Evolutionary conservation across 2,888 invertebrate genomes (phyloP), one percentile per base, ranked within the genome.

Genomic region (Volucella bombylans): DNA sequence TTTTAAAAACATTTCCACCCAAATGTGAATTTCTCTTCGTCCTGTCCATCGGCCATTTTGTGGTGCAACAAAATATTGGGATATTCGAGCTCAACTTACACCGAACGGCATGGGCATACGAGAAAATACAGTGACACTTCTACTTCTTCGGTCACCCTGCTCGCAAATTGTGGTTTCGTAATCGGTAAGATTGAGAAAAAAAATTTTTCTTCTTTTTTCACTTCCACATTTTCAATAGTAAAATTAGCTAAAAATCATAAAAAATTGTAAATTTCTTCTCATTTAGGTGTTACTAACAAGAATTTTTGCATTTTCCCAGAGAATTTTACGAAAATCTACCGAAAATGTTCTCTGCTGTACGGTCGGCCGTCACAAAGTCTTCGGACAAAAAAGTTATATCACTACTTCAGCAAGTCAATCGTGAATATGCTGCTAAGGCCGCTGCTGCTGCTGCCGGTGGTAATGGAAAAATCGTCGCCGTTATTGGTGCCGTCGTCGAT

Each of bases 401-500:
- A n/a, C n/a, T n/a, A n/a, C n/a, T n/a, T n/a, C n/a, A n/a, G n/a
- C n/a, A n/a, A n/a, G n/a, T n/a, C n/a, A 88, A 89, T 82, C 90
- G 90, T 23, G 88, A 89, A 39, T 87, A 89, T 88, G 90, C 89
- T 69, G 90, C 89, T 15, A 90, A 90, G 82, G 89, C 89, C 64
- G 90, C 89, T 74, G 89, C 87, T 43, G 88, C 87, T 39, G 88
- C 88, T 57, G 89, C 87, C 50, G 89, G 71, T 54, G 88, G 83
- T 81, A 90, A 89, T 73, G 90, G 90, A 43, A 90, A 87, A 72
- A 87, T 99, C 87, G 97, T 98, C 50, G 98, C 96, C 88, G 98
- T 99, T 72, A 99, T 99, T 90, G 98, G 98, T 92, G 98, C 99
- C 89, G 98, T 99, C 86, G 98, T 99, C 52, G 99, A 99, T 91